Base-by-base conservation (phyloP, 2,797 vertebrate genomes). In the Tiaroga cobitis region DNA sequence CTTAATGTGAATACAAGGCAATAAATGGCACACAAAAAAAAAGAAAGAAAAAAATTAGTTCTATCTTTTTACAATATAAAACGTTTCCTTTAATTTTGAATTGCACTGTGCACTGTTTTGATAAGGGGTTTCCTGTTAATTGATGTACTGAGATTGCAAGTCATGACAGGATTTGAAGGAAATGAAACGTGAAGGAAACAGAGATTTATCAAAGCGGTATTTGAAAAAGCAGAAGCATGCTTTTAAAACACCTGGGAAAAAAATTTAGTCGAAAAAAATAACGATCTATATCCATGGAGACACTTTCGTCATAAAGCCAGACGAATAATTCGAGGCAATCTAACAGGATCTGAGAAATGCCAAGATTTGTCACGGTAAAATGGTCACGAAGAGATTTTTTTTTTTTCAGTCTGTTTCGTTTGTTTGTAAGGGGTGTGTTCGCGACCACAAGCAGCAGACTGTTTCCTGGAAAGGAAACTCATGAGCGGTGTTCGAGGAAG, bases 391-490 rank as follows among this genome's bases (percentile, higher is more conserved):
- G 15, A n/a, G 10, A 18, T n/a, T 10, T 18, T 29, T 10, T 19
- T 34, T 1, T 0, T 29, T 10, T 8, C 32, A 16, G 4, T 39
- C n/a, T 2, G 39, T 46, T 79, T 65, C 59, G 77, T 21, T 65
- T 65, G 63, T 21, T 9, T 7, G 0, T 21, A 46, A 79, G 18
- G 59, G 77, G 77, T 32, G 77, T 79, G 76, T 29, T 63, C 51
- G 16, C 11, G 59, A 8, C 15, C 24, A 16, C 4, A 49, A n/a
- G 1, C 51, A 15, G 8, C 13, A 16, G 13, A 16, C 7, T 65
- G 59, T 65, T 65, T 79, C 59, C n/a, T 6, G n/a, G 39, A 5
- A 65, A 79, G n/a, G 76, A 65, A 79, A 77, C 51, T 26, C 2
- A 8, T 16, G 15, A 0, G 41, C 15, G 4, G 32, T 56, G 24